Base-by-base conservation (phyloP, 2,113 vertebrate genomes). In the Hippocampus barbouri region DNA sequence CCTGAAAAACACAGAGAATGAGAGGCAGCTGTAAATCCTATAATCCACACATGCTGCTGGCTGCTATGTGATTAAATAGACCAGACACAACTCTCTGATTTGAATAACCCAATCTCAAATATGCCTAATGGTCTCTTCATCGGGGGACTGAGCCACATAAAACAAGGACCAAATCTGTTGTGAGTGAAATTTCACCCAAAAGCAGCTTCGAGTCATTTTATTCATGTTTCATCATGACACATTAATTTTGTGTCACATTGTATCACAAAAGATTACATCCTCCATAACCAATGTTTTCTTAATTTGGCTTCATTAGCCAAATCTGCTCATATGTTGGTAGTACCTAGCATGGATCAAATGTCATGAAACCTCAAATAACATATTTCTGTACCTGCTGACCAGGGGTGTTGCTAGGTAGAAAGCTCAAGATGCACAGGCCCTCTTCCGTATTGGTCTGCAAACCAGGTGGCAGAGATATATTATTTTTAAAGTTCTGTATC, bases 1-100 rank as follows among this genome's bases (percentile, higher is more conserved):
- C 77, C 77, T 79, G 77, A 75, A 68, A 75, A 79, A 79, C 65
- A 79, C 71, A 69, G 72, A 71, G 71, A 74, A 16, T 49, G n/a
- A 53, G 67, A 45, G 70, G 68, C 69, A 77, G 75, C 57, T 69
- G 63, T 53, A 75, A 75, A 79, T 79, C 77, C 77, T 30, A 75
- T 79, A 79, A 79, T 79, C 77, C 77, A 75, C 69, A 71, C 72
- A 72, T 70, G 62, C 70, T 77, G 57, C 61, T 45, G 67, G 41
- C 76, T 61, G 62, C 38, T 25, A 51, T 43, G 71, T 59, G 69
- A 79, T 79, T 79, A 75, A 75, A 79, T 65, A 68, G 73, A 43
- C 73, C 65, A 79, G 69, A 72, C 65, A 71, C 69, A 72, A 64
- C 64, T 68, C 56, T 72, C 20, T 67, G 64, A 61, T 72, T 75